Conservation (phyloP, 2,888 invertebrate species). For the Pterobdella sp. region DNA sequence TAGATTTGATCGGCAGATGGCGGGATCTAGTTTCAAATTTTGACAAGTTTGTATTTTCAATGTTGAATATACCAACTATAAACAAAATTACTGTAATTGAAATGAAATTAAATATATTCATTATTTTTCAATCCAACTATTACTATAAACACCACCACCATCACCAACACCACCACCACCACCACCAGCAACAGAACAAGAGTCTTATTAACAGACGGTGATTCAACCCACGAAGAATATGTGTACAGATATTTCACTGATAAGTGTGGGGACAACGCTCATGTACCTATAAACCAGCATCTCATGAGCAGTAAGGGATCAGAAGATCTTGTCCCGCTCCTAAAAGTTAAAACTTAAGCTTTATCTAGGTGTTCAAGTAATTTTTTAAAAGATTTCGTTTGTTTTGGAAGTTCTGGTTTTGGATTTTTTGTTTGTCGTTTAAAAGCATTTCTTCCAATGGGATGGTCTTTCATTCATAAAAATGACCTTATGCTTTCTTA, state of each 20-base stretch:
- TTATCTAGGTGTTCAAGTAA: too few relatives aligned
- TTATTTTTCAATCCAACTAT: not conserved
- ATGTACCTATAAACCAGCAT: constrained; percentile 37
- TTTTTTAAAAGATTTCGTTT: too few relatives aligned
- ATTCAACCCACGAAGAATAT: constrained; percentile 31
- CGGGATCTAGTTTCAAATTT: constrained; percentile 32
- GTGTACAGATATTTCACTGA: constrained; percentile 40
- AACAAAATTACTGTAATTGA: not conserved
- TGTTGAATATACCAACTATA: too few relatives aligned
- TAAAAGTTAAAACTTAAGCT: too few relatives aligned
- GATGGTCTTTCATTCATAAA: too few relatives aligned
- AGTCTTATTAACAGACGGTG: constrained; percentile 35
- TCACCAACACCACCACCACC: not conserved
- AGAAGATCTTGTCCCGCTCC: too few relatives aligned
- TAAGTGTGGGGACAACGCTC: constrained; percentile 28
- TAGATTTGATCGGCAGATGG: constrained; percentile 35
- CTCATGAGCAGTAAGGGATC: constrained; percentile 29
- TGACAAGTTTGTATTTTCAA: too few relatives aligned
- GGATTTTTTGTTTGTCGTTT: too few relatives aligned
- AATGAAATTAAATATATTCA: not conserved
- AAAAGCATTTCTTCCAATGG: too few relatives aligned
- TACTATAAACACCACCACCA: not conserved
- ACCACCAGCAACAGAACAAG: constrained; percentile 16
- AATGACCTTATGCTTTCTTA: too few relatives aligned
- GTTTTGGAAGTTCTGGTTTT: too few relatives aligned